Evolutionary conservation across 2,113 vertebrate species (phyloP).

Genomic region (Dasyprocta punctata): DNA sequence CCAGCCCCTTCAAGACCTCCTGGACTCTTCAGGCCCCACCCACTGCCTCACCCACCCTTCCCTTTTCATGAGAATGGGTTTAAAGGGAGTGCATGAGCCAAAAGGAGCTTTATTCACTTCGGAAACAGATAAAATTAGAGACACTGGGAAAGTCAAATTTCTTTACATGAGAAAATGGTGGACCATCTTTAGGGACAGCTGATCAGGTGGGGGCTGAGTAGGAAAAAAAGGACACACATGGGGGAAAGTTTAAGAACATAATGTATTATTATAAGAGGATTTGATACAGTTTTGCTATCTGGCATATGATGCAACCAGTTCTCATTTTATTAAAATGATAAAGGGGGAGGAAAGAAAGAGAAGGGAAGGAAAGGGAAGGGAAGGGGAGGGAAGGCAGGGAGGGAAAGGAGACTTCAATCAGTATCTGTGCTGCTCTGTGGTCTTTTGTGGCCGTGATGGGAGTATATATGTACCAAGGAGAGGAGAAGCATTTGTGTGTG

Average conservation of each 20-base stretch:
- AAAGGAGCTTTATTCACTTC: not conserved
- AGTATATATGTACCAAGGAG: no score
- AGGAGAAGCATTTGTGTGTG: no score
- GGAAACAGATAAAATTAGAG: not conserved
- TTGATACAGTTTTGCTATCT: not conserved
- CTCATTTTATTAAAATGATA: constrained; percentile 4
- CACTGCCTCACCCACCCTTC: no score
- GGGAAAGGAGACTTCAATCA: not conserved
- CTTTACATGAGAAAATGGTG: not conserved
- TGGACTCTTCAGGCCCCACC: no score
- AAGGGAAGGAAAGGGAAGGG: no score
- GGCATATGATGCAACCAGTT: not conserved
- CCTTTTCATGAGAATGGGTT: not conserved
- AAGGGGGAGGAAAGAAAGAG: not conserved
- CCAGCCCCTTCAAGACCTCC: not conserved
- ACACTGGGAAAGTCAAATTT: not conserved
- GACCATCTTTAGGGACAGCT: not conserved
- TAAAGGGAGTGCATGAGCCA: not conserved
- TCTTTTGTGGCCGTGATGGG: not conserved
- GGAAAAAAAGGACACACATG: not conserved
- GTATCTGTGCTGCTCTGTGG: not conserved
- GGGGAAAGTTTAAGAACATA: not conserved
- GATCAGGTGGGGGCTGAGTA: not conserved
- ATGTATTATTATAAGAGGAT: constrained; percentile 30
- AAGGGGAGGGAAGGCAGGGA: not conserved